Percentiles rank a stretch among this genome's conserved stretches.
phyloP scores from a whole-genome alignment of 2,797 vertebrate species.

The Enteromius paludinosus region DNA sequence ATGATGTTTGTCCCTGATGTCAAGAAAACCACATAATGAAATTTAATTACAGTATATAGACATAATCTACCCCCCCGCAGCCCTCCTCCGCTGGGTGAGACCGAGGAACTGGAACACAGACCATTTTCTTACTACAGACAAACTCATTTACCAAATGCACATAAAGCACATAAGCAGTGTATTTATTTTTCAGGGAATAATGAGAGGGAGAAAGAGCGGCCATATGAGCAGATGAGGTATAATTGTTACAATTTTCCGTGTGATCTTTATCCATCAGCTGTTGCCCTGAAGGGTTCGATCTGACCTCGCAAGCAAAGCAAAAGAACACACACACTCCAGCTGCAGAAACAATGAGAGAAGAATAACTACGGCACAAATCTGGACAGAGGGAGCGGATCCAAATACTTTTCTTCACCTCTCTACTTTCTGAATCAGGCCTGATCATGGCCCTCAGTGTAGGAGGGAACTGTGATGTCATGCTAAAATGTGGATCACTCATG shows the following conservation, averaged over 20 bases:
- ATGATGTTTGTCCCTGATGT: constrained; percentile 54
- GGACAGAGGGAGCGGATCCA: neutral
- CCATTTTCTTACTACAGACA: neutral
- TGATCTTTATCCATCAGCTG: constrained; percentile 49
- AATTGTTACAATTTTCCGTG: constrained; percentile 53
- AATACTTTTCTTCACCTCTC: constrained; percentile 26
- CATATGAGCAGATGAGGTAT: constrained; percentile 35
- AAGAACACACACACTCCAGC: constrained; percentile 19
- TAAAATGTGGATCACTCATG: constrained; percentile 24
- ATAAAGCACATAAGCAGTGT: neutral
- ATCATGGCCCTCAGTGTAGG: constrained; percentile 18
- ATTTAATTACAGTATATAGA: constrained; percentile 49
- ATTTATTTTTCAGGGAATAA: constrained; percentile 6
- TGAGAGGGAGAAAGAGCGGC: constrained; percentile 6
- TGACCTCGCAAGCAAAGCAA: constrained; percentile 24
- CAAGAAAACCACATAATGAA: constrained; percentile 54
- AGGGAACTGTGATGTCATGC: constrained; percentile 36
- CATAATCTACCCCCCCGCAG: neutral
- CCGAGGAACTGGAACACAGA: neutral
- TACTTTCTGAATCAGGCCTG: constrained; percentile 14
- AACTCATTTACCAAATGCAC: constrained; percentile 18
- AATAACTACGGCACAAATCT: constrained; percentile 22
- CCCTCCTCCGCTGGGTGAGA: neutral
- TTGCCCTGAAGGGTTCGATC: constrained; percentile 35
- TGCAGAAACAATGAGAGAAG: constrained; percentile 45